Evolutionary conservation across 1,140 invertebrate genomes (phyloP).

Genomic region (Myzus persicae): DNA sequence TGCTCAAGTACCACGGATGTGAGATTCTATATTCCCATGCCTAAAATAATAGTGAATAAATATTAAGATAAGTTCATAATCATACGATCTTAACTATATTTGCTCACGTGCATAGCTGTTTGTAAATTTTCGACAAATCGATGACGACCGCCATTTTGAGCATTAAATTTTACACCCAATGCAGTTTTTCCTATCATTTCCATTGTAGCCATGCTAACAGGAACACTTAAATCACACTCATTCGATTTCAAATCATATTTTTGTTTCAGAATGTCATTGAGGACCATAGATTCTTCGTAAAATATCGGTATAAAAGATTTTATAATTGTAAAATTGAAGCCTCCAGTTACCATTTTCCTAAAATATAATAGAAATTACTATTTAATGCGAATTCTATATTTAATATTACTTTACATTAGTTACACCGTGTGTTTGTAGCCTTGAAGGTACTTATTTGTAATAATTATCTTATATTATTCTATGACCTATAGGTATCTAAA

Average conservation of each 20-base stretch:
- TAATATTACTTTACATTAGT: background rate
- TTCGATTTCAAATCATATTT: background rate
- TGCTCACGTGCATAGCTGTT: constrained; percentile 1
- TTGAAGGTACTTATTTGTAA: background rate
- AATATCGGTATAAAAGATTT: constrained; percentile 49
- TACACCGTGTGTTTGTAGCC: background rate
- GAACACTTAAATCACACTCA: constrained; percentile 35
- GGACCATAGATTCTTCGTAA: constrained; percentile 44
- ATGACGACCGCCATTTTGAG: constrained; percentile 26
- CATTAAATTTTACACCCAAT: constrained; percentile 42
- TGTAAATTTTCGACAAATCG: constrained; percentile 48
- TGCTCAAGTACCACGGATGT: constrained; percentile 44
- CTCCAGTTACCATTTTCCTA: constrained; percentile 43
- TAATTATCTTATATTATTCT: background rate
- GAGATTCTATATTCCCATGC: constrained; percentile 40
- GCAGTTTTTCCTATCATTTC: constrained; percentile 51
- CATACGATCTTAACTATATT: background rate
- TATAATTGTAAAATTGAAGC: constrained; percentile 46
- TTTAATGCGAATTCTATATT: background rate
- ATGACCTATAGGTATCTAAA: background rate
- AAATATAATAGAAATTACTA: background rate
- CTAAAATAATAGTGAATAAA: background rate
- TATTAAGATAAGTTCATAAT: background rate
- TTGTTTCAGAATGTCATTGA: background rate
- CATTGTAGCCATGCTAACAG: constrained; percentile 50